phyloP scores from a whole-genome alignment of 2,113 vertebrate genomes.

The Leptodactylus fuscus region DNA sequence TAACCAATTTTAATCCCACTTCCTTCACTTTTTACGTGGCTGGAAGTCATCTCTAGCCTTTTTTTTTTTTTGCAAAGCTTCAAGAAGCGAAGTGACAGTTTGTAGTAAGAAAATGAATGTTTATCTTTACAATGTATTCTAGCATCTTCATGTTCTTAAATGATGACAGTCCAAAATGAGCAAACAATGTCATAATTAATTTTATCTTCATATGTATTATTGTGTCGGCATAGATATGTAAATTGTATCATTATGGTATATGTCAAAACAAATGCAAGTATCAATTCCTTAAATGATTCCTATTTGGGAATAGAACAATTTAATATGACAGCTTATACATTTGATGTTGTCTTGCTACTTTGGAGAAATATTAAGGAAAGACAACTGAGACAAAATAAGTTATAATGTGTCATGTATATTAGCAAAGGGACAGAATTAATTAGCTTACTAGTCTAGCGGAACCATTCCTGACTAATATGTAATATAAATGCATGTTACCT shows the following conservation, averaged over 20 bases:
- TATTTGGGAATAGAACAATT: background rate
- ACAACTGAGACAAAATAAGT: constrained; percentile 28
- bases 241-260: background rate
- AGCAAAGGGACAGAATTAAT: constrained; percentile 19
- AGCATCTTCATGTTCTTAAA: too few species aligned
- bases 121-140: too few species aligned
- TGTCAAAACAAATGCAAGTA: background rate
- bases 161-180: too few species aligned
- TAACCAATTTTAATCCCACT: too few species aligned
- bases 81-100: too few species aligned
- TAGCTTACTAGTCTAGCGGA: constrained; percentile 1
- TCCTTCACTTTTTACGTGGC: too few species aligned
- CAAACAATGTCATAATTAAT: too few species aligned
- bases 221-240: background rate
- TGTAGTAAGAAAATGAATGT: too few species aligned
- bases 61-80: too few species aligned
- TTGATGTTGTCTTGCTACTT: background rate
- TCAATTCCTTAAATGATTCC: background rate
- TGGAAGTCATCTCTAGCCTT: too few species aligned
- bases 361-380: constrained; percentile 19
- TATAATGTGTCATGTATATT: constrained; percentile 25
- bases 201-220: background rate
- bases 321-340: constrained; percentile 17
- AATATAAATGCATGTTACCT: constrained; percentile 53
- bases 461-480: constrained; percentile 8